Evolutionary conservation across 2,113 vertebrate species (phyloP), one percentile per base, ranked within the genome.

Genomic region (Anoplopoma fimbria): DNA sequence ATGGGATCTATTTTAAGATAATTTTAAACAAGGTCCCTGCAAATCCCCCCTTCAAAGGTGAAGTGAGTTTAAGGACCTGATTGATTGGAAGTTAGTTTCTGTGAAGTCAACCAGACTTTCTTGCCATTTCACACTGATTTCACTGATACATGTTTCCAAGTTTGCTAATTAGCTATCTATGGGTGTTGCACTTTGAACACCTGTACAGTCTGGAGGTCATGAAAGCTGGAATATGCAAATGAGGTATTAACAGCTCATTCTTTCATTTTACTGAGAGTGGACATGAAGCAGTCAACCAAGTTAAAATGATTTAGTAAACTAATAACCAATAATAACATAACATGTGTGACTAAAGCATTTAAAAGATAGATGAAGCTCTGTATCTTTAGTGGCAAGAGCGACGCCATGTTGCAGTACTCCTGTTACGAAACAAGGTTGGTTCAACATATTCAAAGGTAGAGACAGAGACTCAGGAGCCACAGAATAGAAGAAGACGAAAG

Each of bases 141-240:
- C 38, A 42, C 51, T 45, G 61, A 67, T 77, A 65, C 69, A 69
- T 79, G 60, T 58, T 83, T 81, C n/a, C n/a, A n/a, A n/a, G n/a
- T n/a, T n/a, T 53, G 38, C 29, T 86, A 82, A 86, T 88, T 42
- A 65, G 62, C 72, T 12, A 0, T 75, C 71, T 76, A 36, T 70
- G 45, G 60, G 29, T 79, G 74, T 33, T 79, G 57, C n/a, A 55
- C 60, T 60, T 31, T 51, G 49, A 77, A 83, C 79, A 84, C 76
- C 84, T 83, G 79, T 51, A 57, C 47, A 23, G 49, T 38, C 78
- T 33, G 62, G 57, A 60, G 51, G 34, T 4, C 79, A 55, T 58
- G 51, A 25, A 38, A 40, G 60, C 55, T 62, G 14, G 27, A 47
- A 13, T 75, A 61, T 68, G 67, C 49, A 68, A 42, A 40, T 57